Evolutionary conservation across 2,888 invertebrate species (phyloP).

Genomic region (Hofmannophila pseudospretella): DNA sequence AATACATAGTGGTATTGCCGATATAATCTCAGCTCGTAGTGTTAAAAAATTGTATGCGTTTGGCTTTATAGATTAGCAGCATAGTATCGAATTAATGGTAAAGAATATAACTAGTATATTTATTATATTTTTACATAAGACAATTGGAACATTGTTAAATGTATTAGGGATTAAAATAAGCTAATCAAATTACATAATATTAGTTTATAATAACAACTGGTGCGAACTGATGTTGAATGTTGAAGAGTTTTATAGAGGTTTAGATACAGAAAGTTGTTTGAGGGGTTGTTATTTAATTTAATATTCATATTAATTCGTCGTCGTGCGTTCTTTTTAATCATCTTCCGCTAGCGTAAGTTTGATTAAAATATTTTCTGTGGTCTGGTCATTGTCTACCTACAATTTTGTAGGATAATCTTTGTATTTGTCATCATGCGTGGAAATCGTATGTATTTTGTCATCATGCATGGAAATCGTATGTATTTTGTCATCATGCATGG

Average conservation of each 20-base stretch:
- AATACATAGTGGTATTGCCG: not conserved
- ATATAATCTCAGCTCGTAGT: conserved; percentile 10
- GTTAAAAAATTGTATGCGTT: not conserved
- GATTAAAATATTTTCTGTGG: conserved; percentile 30
- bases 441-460: too few species aligned
- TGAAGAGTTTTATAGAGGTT: conserved; percentile 74
- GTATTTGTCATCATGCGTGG: not conserved
- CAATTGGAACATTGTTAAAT: conserved; percentile 44
- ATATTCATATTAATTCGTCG: conserved; percentile 19
- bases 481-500: too few species aligned
- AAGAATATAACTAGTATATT: conserved; percentile 32
- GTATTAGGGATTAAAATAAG: conserved; percentile 37
- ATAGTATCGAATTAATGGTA: conserved; percentile 18
- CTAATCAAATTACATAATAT: conserved; percentile 34
- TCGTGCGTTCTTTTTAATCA: conserved; percentile 40
- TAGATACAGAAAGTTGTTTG: conserved; percentile 56
- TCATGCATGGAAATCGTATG: too few species aligned
- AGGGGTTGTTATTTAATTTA: conserved; percentile 63
- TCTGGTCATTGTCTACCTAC: conserved; percentile 48
- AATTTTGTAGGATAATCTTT: conserved; percentile 15
- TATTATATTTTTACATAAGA: conserved; percentile 68
- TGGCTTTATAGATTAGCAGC: conserved; percentile 11
- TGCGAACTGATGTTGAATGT: conserved; percentile 75
- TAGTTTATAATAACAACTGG: conserved; percentile 59
- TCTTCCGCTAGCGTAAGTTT: conserved; percentile 40